Percentiles rank a stretch among this genome's conserved stretches.
phyloP scores from a whole-genome alignment of 2,888 invertebrate species.

The Perizoma flavofasciatum region DNA sequence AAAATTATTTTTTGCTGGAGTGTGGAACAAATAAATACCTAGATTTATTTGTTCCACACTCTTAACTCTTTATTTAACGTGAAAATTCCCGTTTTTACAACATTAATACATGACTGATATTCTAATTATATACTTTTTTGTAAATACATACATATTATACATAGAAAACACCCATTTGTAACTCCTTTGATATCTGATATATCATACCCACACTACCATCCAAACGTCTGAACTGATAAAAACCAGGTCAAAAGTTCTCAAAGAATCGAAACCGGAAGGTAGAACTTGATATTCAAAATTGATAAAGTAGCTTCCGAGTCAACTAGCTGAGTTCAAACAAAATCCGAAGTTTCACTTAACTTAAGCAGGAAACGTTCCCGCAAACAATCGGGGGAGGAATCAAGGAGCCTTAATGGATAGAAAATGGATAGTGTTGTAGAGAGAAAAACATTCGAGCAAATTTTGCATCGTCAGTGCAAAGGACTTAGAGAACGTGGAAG shows the following conservation, averaged over 20 bases:
- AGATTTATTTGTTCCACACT: too few relatives aligned
- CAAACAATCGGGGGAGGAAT: constrained; percentile 70
- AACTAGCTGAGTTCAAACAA: constrained; percentile 36
- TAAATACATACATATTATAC: too few relatives aligned
- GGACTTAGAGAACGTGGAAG: constrained; percentile 39
- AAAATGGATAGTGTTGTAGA: constrained; percentile 71
- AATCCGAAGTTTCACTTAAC: constrained; percentile 46
- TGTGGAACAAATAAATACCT: too few relatives aligned
- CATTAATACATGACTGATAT: too few relatives aligned
- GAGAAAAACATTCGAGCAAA: constrained; percentile 66
- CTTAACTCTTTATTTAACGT: too few relatives aligned
- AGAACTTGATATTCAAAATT: constrained; percentile 30
- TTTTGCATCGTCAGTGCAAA: constrained; percentile 70
- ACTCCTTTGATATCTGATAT: too few relatives aligned
- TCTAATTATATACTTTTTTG: too few relatives aligned
- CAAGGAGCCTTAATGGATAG: constrained; percentile 76
- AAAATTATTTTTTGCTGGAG: too few relatives aligned
- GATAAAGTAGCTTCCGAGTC: constrained; percentile 27
- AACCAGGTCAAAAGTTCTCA: constrained; percentile 3
- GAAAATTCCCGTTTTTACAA: too few relatives aligned
- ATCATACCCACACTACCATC: too few relatives aligned
- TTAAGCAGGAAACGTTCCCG: constrained; percentile 38
- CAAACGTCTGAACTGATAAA: not conserved
- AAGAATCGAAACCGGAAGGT: constrained; percentile 25
- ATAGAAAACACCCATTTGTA: too few relatives aligned